These are phyloP conservation scores for Calameuta filiformis DNA, from an alignment of 2,888 invertebrate species.

Conservation along the genomic window DNA sequence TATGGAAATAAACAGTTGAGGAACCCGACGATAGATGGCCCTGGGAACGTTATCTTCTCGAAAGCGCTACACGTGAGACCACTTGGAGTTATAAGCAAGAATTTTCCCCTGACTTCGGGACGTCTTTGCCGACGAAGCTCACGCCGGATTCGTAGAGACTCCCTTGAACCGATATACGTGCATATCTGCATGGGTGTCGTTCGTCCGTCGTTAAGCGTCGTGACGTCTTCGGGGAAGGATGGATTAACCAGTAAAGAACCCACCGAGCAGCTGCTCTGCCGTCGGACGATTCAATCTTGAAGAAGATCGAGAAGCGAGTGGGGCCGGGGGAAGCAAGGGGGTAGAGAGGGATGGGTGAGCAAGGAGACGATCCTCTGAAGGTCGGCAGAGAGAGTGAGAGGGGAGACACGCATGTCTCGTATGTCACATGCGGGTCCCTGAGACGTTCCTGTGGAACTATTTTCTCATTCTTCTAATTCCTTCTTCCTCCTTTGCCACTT, in stretches of 20 bases:
- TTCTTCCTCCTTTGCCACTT: neutral
- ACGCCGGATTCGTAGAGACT: neutral
- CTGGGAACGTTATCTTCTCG: neutral
- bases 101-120: neutral
- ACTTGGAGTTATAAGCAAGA: neutral
- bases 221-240: neutral
- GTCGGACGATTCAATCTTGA: neutral
- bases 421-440: neutral
- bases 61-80: neutral
- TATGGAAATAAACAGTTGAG: neutral
- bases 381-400: neutral
- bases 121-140: neutral
- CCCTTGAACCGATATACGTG: neutral
- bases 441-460: neutral
- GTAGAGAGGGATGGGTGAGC: conserved; percentile 13
- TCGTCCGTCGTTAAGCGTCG: neutral
- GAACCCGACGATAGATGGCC: neutral
- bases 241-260: neutral
- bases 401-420: neutral
- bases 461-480: neutral
- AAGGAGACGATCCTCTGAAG: neutral
- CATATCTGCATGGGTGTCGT: neutral
- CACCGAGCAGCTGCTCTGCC: neutral
- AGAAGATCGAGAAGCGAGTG: conserved; percentile 10
- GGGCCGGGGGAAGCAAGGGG: conserved; percentile 7